These are phyloP conservation scores for Andrena cerasifolii DNA, from an alignment of 1,140 invertebrate genomes.

Conservation along the genomic window DNA sequence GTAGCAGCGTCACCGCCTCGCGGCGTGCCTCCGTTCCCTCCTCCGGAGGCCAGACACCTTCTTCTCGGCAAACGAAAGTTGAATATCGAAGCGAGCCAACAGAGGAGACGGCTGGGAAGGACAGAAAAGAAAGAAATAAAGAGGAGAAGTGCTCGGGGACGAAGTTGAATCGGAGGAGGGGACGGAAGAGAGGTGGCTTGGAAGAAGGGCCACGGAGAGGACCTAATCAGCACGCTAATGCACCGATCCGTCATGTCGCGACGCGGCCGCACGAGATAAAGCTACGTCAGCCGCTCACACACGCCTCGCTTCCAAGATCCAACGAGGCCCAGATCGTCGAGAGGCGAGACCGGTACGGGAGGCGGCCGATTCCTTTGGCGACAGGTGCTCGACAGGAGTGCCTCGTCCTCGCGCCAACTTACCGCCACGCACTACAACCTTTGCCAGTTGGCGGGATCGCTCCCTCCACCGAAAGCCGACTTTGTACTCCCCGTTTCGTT, in stretches of 20 bases:
- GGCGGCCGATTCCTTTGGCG: slow-evolving; percentile 49
- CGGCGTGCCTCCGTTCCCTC: background rate
- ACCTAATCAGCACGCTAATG: slow-evolving; percentile 77
- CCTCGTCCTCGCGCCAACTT: slow-evolving; percentile 33
- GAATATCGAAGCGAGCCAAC: slow-evolving; percentile 17
- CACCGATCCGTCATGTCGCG: slow-evolving; percentile 76
- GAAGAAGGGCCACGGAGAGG: slow-evolving; percentile 42
- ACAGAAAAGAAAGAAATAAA: background rate
- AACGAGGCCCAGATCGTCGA: slow-evolving; percentile 15
- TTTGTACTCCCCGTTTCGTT: too few relatives aligned
- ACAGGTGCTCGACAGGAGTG: slow-evolving; percentile 61
- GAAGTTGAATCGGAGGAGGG: slow-evolving; percentile 10
- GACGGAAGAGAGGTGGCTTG: background rate
- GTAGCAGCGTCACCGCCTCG: slow-evolving; percentile 16
- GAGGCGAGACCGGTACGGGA: slow-evolving; percentile 21
- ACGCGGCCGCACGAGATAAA: slow-evolving; percentile 60
- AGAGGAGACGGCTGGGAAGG: background rate
- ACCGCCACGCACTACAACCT: slow-evolving; percentile 30
- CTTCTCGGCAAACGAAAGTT: slow-evolving; percentile 37
- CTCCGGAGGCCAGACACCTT: slow-evolving; percentile 26
- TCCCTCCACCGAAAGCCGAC: too few relatives aligned
- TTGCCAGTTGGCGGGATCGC: too few relatives aligned
- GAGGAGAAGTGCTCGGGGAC: background rate
- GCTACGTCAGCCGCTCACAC: slow-evolving; percentile 33
- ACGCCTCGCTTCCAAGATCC: slow-evolving; percentile 33